Conservation (phyloP, 2,888 invertebrate genomes). For the Folsomia candida region DNA sequence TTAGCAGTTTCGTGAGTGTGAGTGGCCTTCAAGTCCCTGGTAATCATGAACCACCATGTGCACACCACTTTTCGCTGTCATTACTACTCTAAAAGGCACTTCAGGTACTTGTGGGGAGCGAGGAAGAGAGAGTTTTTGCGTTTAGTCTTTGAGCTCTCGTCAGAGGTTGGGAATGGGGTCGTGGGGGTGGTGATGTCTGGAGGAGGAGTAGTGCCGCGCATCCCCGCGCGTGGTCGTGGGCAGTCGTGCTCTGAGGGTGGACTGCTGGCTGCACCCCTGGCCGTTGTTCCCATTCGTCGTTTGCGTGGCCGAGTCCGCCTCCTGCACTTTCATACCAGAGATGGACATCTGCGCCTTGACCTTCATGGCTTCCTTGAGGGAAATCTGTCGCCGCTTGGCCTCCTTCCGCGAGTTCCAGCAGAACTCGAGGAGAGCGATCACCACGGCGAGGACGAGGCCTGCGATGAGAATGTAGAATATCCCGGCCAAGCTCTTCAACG, state of each 20-base stretch:
- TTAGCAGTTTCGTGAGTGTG: too few relatives aligned
- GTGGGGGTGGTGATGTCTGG: neutral
- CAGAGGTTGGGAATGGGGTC: slow-evolving; percentile 1
- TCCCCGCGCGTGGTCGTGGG: neutral
- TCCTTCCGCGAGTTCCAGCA: slow-evolving; percentile 84
- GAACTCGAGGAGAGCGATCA: slow-evolving; percentile 85
- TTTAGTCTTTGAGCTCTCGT: too few relatives aligned
- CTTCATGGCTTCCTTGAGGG: slow-evolving; percentile 78
- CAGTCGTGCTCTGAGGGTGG: neutral
- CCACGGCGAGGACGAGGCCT: slow-evolving; percentile 83
- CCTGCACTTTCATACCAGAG: slow-evolving; percentile 54
- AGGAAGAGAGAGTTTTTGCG: too few relatives aligned
- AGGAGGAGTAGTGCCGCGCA: too few relatives aligned
- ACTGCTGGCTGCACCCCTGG: too few relatives aligned
- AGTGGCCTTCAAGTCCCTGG: too few relatives aligned
- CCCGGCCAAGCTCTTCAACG: slow-evolving; percentile 96
- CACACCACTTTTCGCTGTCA: too few relatives aligned
- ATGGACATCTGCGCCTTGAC: slow-evolving; percentile 81
- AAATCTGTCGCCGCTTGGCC: slow-evolving; percentile 72
- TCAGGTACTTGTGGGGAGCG: too few relatives aligned
- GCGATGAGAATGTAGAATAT: slow-evolving; percentile 97
- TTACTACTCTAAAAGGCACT: too few relatives aligned
- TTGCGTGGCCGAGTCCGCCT: neutral
- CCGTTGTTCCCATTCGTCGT: neutral
- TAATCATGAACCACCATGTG: too few relatives aligned